Evolutionary conservation across 1,140 invertebrate species (phyloP), one percentile per base, ranked within the genome.

Genomic region (Drosophila tsacasi): DNA sequence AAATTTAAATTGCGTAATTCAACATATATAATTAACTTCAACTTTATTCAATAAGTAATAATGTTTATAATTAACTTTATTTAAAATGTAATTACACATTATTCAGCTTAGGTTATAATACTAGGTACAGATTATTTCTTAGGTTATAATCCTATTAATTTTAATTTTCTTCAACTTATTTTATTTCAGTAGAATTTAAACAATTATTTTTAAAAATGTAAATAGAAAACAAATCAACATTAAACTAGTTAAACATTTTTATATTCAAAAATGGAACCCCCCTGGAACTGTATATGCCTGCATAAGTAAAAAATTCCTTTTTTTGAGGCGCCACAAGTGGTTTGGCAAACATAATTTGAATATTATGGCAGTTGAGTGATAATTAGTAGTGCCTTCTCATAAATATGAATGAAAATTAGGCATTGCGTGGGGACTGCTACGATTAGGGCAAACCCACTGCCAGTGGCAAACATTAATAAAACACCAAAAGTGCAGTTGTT

Each of bases 381-480:
- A 30, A 73, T 73, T 73, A 73, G 44, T 12, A 10, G 10, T 13
- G 52, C 13, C 3, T 23, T 37, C 67, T 60, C 37, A 73, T 37
- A 21, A 79, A 59, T 59, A 54, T 37, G 32, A 79, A 63, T 37
- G n/a, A 37, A 42, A n/a, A 47, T 57, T 25, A 57, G 13, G 2
- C 35, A n/a, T 50, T 27, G 23, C 47, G 47, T 61, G 78, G 66
- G 23, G n/a, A n/a, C 42, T 9, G 3, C 7, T 5, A 23, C 59
- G 46, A 49, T 44, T 64, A 42, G n/a, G 50, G 64, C 21, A 54
- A 46, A 44, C 12, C 2, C 37, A 50, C 67, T 27, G 27, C 58
- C 66, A 52, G 59, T 23, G 23, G 15, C 27, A 55, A 47, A 57
- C 35, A 73, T 44, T 32, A 61, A 73, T 61, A 61, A 73, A 72